phyloP scores from a whole-genome alignment of 2,113 vertebrate genomes.

The Pangasianodon hypophthalmus region DNA sequence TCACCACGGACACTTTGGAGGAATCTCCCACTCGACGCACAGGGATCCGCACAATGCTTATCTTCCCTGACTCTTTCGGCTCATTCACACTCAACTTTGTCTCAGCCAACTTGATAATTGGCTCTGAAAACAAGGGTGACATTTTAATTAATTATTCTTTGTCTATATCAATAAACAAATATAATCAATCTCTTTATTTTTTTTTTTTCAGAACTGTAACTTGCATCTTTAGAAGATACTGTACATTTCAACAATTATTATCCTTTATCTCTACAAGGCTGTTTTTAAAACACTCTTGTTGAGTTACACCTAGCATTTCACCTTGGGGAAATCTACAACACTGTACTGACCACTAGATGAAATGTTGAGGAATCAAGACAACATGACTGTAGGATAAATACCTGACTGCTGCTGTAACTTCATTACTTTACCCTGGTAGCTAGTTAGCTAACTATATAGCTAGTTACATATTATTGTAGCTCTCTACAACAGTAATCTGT shows the following conservation, averaged over 20 bases:
- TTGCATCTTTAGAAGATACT: not conserved
- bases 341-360: not conserved
- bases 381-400: not conserved
- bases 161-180: not conserved
- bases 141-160: not conserved
- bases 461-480: not conserved
- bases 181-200: not conserved
- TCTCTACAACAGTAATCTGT: not conserved
- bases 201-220: not conserved
- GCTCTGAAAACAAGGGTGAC: conserved; percentile 60
- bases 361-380: not conserved
- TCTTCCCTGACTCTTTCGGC: conserved; percentile 78
- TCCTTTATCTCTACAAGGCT: not conserved
- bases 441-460: not conserved
- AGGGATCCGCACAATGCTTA: conserved; percentile 80
- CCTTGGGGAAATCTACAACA: not conserved
- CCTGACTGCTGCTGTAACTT: not conserved
- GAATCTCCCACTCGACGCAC: conserved; percentile 87
- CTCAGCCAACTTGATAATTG: conserved; percentile 72
- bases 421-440: not conserved
- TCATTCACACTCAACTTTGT: conserved; percentile 82
- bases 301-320: not conserved
- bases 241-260: not conserved
- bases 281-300: not conserved
- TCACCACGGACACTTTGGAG: conserved; percentile 87